A percentile compares a stretch with the other conserved stretches of the same genome.
Conservation (phyloP, 2,797 vertebrate species). For the Hapalemur alaotrensis region DNA sequence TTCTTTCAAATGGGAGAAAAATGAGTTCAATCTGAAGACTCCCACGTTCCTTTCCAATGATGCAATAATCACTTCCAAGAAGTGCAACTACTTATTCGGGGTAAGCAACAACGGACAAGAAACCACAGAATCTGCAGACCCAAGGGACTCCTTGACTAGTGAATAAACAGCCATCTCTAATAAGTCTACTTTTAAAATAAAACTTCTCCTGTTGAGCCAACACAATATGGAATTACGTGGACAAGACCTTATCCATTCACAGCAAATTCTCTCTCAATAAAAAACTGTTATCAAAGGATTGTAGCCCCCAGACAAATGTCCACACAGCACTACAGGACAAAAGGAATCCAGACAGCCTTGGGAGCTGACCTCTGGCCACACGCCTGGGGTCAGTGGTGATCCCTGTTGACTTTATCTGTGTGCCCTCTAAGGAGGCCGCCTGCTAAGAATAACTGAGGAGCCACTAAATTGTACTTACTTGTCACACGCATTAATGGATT, state of each 20-base stretch:
- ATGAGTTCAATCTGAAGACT: neutral
- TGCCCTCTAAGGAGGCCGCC: neutral
- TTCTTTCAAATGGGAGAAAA: neutral
- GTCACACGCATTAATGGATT: neutral
- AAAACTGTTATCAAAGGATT: neutral
- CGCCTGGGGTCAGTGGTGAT: neutral
- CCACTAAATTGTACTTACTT: neutral
- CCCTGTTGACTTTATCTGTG: slow-evolving; percentile 4
- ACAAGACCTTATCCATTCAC: neutral
- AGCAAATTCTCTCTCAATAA: neutral
- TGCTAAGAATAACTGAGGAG: slow-evolving; percentile 15
- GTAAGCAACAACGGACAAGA: neutral
- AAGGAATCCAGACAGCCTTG: neutral
- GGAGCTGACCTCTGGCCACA: neutral
- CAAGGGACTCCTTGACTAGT: neutral
- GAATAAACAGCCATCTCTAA: neutral
- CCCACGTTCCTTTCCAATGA: neutral
- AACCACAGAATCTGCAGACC: neutral
- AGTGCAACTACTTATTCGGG: neutral
- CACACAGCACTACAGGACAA: neutral
- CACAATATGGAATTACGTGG: neutral
- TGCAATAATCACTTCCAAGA: neutral
- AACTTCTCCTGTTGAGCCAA: neutral
- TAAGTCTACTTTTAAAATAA: neutral
- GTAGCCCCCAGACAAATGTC: neutral